Evolutionary conservation across 2,113 vertebrate species (phyloP), one percentile per base, ranked within the genome.

Genomic region (Peromyscus leucopus): DNA sequence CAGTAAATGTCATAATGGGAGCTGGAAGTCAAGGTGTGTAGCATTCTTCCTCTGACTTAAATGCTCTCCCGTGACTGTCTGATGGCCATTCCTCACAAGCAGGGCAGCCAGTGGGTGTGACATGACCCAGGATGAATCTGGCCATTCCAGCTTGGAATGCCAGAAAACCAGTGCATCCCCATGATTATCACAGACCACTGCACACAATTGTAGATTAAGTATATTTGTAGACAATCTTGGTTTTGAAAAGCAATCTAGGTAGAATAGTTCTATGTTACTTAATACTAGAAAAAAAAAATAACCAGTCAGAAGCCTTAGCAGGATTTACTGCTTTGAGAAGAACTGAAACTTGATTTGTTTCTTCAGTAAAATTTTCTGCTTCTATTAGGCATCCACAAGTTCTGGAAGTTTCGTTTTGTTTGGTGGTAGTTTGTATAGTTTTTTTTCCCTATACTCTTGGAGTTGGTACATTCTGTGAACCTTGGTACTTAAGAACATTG

Each of bases 271-370:
- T 84, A 31, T 79, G 46, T 78, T 91, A 87, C 39, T 46, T 82
- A 83, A 51, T n/a, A 51, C 8, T 13, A 55, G 78, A 91, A 94
- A 76, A 13, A n/a, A 13, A 76, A 87, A 17, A 63, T 19, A 79
- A 51, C 21, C 22, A n/a, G 19, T 93, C 36, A 55, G 78, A 36
- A 90, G 31, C 55, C n/a, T 42, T 12, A 72, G 22, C 7, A 93
- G 36, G 19, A 57, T 36, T 59, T 82, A 48, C 57, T 88, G 26
- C 76, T 59, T 96, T 67, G 71, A 82, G 69, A 93, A 92, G 69
- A 85, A 65, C 21, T 61, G 22, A 82, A 69, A 75, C 4, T 89
- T 84, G 51, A 69, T 46, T 94, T 89, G 5, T 91, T 95, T 93
- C 39, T 90, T 91, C 39, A 69, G 4, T 7, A 72, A 89, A 21